phyloP scores from a whole-genome alignment of 2,888 invertebrate species.

The Girardia tigrina region DNA sequence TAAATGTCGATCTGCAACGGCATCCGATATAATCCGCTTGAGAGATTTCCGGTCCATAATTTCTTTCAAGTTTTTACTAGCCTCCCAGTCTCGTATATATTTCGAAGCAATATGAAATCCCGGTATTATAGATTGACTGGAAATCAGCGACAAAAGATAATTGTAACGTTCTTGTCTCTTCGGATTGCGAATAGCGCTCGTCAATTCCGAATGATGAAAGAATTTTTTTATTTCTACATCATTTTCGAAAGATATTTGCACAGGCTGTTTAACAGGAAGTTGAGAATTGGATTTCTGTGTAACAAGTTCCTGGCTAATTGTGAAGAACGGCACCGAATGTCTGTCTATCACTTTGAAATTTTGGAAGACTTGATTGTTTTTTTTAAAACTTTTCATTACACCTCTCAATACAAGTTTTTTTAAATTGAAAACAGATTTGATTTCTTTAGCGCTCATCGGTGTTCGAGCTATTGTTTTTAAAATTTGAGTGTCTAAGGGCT shows the following conservation, averaged over 20 bases:
- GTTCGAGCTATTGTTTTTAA: neutral
- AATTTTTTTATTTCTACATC: neutral
- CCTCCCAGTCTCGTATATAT: too few relatives aligned
- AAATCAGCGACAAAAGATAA: neutral
- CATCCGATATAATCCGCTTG: too few relatives aligned
- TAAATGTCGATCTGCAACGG: too few relatives aligned
- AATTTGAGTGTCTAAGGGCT: neutral
- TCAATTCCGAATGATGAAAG: neutral
- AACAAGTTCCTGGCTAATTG: neutral
- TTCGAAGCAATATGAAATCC: too few relatives aligned
- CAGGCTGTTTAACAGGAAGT: neutral
- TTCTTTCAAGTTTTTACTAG: too few relatives aligned
- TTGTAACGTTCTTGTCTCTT: neutral
- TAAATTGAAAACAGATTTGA: neutral
- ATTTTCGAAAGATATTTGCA: neutral
- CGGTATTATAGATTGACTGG: neutral
- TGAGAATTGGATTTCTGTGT: neutral
- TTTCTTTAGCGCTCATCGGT: neutral
- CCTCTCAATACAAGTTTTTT: neutral
- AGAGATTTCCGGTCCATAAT: too few relatives aligned
- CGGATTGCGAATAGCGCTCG: neutral
- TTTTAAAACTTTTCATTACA: neutral
- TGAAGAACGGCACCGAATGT: neutral
- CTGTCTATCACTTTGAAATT: neutral
- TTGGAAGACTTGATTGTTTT: neutral